Evolutionary conservation across 2,797 vertebrate genomes (phyloP).

Genomic region (Columba guinea): DNA sequence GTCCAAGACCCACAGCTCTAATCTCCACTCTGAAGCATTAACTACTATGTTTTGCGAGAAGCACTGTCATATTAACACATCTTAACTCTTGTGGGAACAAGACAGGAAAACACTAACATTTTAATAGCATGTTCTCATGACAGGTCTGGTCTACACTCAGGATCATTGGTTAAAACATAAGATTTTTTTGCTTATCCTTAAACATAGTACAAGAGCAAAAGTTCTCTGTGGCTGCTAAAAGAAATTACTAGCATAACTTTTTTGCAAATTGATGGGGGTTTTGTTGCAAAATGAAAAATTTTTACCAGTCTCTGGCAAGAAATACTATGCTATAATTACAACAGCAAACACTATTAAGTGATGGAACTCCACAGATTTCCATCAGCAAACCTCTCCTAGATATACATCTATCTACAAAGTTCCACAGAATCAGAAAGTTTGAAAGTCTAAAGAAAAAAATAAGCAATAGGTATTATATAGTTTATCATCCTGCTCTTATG

Average conservation of each 20-base stretch:
- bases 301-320: background rate
- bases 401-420: background rate
- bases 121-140: fast-evolving
- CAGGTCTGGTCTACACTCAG: background rate
- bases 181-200: background rate
- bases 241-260: background rate
- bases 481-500: background rate
- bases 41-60: background rate
- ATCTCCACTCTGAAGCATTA: background rate
- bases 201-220: background rate
- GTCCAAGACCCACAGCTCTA: fast-evolving
- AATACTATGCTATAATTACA: background rate
- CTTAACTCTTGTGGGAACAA: background rate
- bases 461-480: background rate
- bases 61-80: background rate
- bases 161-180: background rate
- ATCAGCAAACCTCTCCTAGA: background rate
- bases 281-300: background rate
- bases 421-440: background rate
- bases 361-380: background rate
- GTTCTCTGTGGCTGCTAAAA: background rate
- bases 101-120: background rate
- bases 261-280: fast-evolving
- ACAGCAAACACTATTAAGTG: background rate
- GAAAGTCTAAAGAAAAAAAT: background rate